phyloP scores from a whole-genome alignment of 2,113 vertebrate species.

The Tachysurus vachellii region DNA sequence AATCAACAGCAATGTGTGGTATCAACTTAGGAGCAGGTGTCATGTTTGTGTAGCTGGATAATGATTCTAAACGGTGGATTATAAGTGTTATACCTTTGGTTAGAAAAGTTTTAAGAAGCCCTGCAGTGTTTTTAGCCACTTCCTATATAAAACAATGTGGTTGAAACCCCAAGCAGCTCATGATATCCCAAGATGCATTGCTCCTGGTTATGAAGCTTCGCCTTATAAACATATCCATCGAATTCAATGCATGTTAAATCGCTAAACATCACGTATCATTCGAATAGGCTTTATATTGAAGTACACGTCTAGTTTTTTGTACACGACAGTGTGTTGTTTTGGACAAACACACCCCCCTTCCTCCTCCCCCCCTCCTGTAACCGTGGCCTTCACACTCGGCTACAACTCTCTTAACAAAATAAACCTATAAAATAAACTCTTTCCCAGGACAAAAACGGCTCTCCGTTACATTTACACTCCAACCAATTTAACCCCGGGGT shows the following conservation, averaged over 20 bases:
- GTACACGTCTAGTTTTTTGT: neutral
- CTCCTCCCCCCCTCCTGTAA: conserved; percentile 48
- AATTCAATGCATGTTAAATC: neutral
- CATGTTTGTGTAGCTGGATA: neutral
- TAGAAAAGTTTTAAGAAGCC: neutral
- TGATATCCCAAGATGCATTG: too few species aligned
- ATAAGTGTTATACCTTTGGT: too few species aligned
- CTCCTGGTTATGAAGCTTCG: neutral
- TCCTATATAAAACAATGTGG: neutral
- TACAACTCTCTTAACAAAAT: conserved; percentile 20
- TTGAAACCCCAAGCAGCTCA: neutral
- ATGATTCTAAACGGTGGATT: too few species aligned
- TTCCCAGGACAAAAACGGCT: neutral
- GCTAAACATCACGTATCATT: neutral
- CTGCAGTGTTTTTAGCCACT: neutral
- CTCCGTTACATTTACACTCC: neutral
- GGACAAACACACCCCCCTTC: conserved; percentile 43
- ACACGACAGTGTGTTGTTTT: conserved; percentile 27
- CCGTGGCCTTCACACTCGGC: conserved; percentile 42
- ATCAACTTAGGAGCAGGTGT: neutral
- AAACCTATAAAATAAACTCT: neutral
- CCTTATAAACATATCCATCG: neutral
- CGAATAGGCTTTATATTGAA: neutral
- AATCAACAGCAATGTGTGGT: neutral
- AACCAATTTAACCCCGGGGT: neutral